These are phyloP conservation scores for Drosophila virilis DNA, from an alignment of 1,140 invertebrate species.

Conservation along the genomic window DNA sequence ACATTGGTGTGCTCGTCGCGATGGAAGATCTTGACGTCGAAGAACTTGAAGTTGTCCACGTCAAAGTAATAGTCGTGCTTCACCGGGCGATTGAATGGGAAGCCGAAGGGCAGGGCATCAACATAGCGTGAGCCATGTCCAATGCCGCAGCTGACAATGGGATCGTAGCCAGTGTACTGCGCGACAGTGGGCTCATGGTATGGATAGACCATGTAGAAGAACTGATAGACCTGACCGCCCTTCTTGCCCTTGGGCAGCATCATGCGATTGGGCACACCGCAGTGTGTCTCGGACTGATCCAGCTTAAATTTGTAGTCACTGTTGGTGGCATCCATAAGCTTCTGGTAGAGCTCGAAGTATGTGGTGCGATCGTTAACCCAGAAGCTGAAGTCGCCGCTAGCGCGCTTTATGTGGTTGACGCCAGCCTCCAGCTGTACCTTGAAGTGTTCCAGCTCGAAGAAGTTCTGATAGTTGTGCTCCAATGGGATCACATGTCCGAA, in stretches of 20 bases:
- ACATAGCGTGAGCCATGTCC: conserved; percentile 83
- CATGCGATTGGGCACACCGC: conserved; percentile 87
- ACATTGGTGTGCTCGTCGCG: conserved; percentile 84
- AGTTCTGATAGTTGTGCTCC: conserved; percentile 80
- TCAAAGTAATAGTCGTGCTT: conserved; percentile 85
- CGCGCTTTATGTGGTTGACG: conserved; percentile 71
- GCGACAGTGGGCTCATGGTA: conserved; percentile 76
- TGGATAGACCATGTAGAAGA: conserved; percentile 88
- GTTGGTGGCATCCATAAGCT: conserved; percentile 78
- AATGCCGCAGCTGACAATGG: conserved; percentile 77
- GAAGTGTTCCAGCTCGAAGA: conserved; percentile 81
- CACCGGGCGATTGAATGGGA: conserved; percentile 88
- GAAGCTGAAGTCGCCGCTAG: conserved; percentile 71
- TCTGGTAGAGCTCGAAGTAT: conserved; percentile 77
- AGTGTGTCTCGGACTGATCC: conserved; percentile 85
- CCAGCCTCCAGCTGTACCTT: conserved; percentile 72
- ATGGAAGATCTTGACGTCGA: conserved; percentile 88
- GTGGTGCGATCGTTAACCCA: conserved; percentile 79
- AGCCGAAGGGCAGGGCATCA: conserved; percentile 87
- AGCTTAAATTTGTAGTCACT: conserved; percentile 85
- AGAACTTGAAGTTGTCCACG: conserved; percentile 88
- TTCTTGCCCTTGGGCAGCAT: conserved; percentile 88
- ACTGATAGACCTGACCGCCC: conserved; percentile 87
- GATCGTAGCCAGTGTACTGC: conserved; percentile 75
- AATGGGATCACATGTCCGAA: conserved; percentile 81